Evolutionary conservation across 2,113 vertebrate species (phyloP).

Genomic region (Syngnathus scovelli): DNA sequence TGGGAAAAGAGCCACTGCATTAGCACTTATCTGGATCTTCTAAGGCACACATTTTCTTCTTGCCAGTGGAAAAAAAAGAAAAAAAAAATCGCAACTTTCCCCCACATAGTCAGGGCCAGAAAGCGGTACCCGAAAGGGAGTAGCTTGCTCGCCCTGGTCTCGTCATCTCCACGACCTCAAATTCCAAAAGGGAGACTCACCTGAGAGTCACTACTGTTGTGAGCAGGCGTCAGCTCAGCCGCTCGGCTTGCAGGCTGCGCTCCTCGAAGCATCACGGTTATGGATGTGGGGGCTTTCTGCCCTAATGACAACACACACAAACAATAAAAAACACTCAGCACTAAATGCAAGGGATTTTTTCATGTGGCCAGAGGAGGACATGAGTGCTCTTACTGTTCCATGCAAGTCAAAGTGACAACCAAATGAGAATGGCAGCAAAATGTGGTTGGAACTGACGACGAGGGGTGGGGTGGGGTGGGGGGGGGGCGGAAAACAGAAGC

Average conservation of each 20-base stretch:
- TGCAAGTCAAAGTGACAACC: slow-evolving; percentile 22
- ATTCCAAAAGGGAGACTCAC: slow-evolving; percentile 43
- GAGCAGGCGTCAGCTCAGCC: slow-evolving; percentile 46
- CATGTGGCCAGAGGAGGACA: too few species aligned
- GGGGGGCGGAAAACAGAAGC: slow-evolving; percentile 18
- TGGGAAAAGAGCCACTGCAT: neutral
- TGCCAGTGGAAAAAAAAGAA: too few species aligned
- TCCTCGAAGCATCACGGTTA: slow-evolving; percentile 86
- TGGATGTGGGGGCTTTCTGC: slow-evolving; percentile 87
- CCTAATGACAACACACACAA: slow-evolving; percentile 69
- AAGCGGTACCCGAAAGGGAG: too few species aligned
- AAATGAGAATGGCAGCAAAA: slow-evolving; percentile 24
- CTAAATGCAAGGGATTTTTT: slow-evolving; percentile 2
- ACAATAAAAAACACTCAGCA: slow-evolving; percentile 50
- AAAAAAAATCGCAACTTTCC: neutral
- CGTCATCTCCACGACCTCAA: neutral
- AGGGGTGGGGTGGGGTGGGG: neutral
- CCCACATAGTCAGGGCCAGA: neutral
- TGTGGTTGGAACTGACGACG: slow-evolving; percentile 17
- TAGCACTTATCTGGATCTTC: neutral
- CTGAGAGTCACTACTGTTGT: slow-evolving; percentile 53
- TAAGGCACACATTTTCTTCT: neutral
- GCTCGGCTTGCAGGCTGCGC: slow-evolving; percentile 78
- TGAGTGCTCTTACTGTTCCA: neutral
- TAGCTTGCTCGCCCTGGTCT: too few species aligned